Conservation (phyloP, 2,113 vertebrate genomes). For the Brachyhypopomus gauderio region DNA sequence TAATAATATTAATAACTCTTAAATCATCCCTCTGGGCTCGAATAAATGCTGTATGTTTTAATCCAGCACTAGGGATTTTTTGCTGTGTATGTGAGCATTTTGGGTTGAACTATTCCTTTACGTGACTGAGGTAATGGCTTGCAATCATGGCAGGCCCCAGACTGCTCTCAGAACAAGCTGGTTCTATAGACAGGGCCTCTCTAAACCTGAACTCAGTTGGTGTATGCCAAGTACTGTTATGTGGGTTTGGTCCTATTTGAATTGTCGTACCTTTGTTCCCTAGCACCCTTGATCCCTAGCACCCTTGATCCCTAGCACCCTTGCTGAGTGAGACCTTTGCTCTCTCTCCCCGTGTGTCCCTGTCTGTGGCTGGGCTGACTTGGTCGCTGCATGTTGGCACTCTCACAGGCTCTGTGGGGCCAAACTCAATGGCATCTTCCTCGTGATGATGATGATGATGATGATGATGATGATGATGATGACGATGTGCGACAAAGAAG, state of each 20-base stretch:
- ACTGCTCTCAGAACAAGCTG: constrained; percentile 57
- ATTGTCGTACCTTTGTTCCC: constrained; percentile 55
- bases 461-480: constrained; percentile 41
- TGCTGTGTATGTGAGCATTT: constrained; percentile 16
- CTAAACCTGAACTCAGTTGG: constrained; percentile 26
- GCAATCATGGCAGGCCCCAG: too few relatives aligned
- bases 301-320: constrained; percentile 35
- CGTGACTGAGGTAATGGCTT: not conserved
- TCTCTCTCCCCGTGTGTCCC: constrained; percentile 52
- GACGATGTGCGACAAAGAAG: constrained; percentile 35
- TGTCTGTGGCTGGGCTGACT: constrained; percentile 38
- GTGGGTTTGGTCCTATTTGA: constrained; percentile 55
- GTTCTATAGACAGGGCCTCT: constrained; percentile 58
- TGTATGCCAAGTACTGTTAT: constrained; percentile 41
- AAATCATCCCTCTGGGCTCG: too few relatives aligned
- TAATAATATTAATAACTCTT: too few relatives aligned
- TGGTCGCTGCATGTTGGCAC: constrained; percentile 70
- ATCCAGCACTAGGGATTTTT: too few relatives aligned
- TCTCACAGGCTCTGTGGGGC: constrained; percentile 62
- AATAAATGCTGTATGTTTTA: too few relatives aligned
- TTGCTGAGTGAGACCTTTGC: constrained; percentile 44
- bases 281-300: constrained; percentile 44
- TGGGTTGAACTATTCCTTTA: constrained; percentile 27
- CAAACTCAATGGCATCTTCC: constrained; percentile 33
- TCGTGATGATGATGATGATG: constrained; percentile 41